A percentile compares a stretch with the other conserved stretches of the same genome.
Conservation (phyloP, 2,797 vertebrate species). For the Lutjanus campechanus region DNA sequence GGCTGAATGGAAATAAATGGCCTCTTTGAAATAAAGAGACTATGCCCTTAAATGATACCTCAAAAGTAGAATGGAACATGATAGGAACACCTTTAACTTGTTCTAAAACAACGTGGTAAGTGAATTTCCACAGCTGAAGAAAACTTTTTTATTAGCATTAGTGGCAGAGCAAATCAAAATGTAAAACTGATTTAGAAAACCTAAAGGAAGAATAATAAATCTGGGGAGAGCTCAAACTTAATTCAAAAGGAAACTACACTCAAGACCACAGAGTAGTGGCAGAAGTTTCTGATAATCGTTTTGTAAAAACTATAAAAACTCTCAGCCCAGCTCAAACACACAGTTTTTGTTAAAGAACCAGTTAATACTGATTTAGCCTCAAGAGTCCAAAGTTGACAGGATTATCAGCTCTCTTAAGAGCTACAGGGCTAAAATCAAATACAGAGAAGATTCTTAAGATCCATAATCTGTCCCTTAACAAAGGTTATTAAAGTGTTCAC, state of each 20-base stretch:
- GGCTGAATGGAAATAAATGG: conserved; percentile 35
- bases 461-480: conserved; percentile 35
- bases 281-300: conserved; percentile 18
- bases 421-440: conserved; percentile 8
- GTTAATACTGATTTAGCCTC: conserved; percentile 26
- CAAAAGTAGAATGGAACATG: neutral
- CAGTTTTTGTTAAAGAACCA: neutral
- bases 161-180: neutral
- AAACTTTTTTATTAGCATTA: conserved; percentile 5
- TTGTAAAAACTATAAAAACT: conserved; percentile 10
- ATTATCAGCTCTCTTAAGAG: conserved; percentile 27
- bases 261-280: neutral
- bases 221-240: neutral
- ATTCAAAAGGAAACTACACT: conserved; percentile 1
- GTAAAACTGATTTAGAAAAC: neutral
- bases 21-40: conserved; percentile 20
- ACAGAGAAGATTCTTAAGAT: conserved; percentile 21
- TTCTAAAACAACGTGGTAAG: conserved; percentile 1
- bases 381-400: conserved; percentile 26
- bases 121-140: neutral
- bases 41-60: conserved; percentile 19
- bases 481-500: conserved; percentile 30
- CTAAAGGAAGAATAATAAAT: neutral
- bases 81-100: conserved; percentile 2
- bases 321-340: neutral